Conservation (phyloP, 2,888 invertebrate species). For the Agonopterix subpropinquella region DNA sequence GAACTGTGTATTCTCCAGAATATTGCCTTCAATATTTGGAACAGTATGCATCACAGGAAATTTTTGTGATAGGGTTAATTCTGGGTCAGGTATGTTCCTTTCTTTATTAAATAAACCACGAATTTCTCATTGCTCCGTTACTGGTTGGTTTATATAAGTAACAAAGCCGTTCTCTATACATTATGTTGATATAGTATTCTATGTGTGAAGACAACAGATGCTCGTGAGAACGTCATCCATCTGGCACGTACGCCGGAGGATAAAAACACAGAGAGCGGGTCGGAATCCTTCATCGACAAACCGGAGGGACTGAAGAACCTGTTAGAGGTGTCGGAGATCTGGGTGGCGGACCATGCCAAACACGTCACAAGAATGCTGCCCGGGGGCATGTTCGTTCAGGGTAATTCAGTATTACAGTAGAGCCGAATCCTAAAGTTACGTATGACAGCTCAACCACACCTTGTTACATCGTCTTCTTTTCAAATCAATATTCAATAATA, state of each 20-base stretch:
- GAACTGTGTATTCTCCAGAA: slow-evolving; percentile 82
- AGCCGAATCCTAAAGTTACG: no score
- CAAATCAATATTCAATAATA: no score
- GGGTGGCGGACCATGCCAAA: slow-evolving; percentile 88
- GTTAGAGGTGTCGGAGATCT: slow-evolving; percentile 78
- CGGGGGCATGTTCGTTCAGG: slow-evolving; percentile 91
- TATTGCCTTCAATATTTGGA: slow-evolving; percentile 80
- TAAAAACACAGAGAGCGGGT: slow-evolving; percentile 43
- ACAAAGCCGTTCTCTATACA: not conserved
- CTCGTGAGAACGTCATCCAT: slow-evolving; percentile 86
- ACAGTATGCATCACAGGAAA: slow-evolving; percentile 77
- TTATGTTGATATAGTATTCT: not conserved
- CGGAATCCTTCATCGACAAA: slow-evolving; percentile 43
- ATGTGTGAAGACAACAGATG: slow-evolving; percentile 72
- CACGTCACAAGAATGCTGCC: slow-evolving; percentile 93
- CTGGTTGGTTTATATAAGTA: no score
- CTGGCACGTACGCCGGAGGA: slow-evolving; percentile 85
- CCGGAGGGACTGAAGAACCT: slow-evolving; percentile 61
- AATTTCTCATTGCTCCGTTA: not conserved
- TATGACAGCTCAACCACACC: no score
- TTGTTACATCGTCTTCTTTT: no score
- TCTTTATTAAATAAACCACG: not conserved
- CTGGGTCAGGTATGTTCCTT: slow-evolving; percentile 82
- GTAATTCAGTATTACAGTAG: no score
- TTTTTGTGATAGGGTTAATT: slow-evolving; percentile 83